Percentiles rank a stretch among this genome's conserved stretches.
phyloP scores from a whole-genome alignment of 92 coral and sea anemone genomes.

The Zoanthus gigantus region DNA sequence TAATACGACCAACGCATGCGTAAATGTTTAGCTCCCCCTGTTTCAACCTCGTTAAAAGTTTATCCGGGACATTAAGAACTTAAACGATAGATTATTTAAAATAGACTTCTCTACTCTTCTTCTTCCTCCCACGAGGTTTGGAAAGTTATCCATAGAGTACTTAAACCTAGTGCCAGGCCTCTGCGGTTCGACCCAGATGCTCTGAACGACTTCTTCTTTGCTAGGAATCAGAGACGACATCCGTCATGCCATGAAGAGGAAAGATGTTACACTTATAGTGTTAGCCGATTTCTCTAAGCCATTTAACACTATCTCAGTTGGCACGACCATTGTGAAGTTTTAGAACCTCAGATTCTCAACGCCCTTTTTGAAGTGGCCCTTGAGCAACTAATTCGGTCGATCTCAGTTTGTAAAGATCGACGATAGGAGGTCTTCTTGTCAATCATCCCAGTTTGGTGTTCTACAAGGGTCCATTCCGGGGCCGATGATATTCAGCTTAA shows the following conservation, averaged over 20 bases:
- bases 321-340: conserved; percentile 37
- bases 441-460: conserved; percentile 40
- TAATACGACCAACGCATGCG: too few species aligned
- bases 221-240: conserved; percentile 60
- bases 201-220: conserved; percentile 49
- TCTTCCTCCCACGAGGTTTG: too few species aligned
- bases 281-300: conserved; percentile 19
- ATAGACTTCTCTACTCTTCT: too few species aligned
- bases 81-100: too few species aligned
- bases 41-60: too few species aligned
- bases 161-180: conserved; percentile 14
- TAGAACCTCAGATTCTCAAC: conserved; percentile 49
- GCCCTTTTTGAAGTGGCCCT: conserved; percentile 50
- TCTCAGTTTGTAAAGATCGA: conserved; percentile 52
- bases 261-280: conserved; percentile 13
- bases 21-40: too few species aligned
- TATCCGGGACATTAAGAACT: too few species aligned
- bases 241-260: not conserved
- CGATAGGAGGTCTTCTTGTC: conserved; percentile 25
- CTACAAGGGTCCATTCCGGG: conserved; percentile 58
- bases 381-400: conserved; percentile 48
- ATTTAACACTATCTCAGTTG: conserved; percentile 29
- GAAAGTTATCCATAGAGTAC: too few species aligned
- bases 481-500: conserved; percentile 37
- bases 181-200: conserved; percentile 47